Evolutionary conservation across 2,888 invertebrate genomes (phyloP).

Genomic region (Erebia epiphron): DNA sequence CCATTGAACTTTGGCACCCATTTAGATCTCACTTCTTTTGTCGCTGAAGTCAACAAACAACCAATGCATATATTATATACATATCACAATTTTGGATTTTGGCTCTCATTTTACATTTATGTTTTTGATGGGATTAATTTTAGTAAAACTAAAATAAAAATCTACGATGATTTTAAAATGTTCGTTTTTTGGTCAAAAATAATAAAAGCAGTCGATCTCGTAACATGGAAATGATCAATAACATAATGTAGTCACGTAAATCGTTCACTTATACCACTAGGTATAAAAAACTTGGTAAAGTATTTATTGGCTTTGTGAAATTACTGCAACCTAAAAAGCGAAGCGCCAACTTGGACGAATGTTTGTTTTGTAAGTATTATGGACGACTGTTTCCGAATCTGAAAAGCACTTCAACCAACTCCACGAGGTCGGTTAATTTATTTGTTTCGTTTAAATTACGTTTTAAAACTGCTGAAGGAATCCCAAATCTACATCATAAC

Average conservation of each 20-base stretch:
- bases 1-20: too few relatives aligned
- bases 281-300: background rate
- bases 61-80: too few relatives aligned
- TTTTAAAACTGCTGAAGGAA: background rate
- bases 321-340: slow-evolving; percentile 20
- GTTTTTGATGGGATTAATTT: too few relatives aligned
- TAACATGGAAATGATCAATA: slow-evolving; percentile 15
- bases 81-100: too few relatives aligned
- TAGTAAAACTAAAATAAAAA: too few relatives aligned
- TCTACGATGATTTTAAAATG: background rate
- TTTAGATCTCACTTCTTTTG: too few relatives aligned
- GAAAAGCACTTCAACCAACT: background rate
- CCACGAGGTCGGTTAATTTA: background rate
- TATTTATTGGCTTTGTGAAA: slow-evolving; percentile 5
- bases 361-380: slow-evolving; percentile 1
- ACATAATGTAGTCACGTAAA: slow-evolving; percentile 18
- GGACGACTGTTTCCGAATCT: background rate
- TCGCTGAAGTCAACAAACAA: too few relatives aligned
- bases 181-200: background rate
- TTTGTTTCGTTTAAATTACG: background rate
- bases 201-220: slow-evolving; percentile 2
- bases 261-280: background rate
- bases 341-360: background rate
- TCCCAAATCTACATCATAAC: background rate
- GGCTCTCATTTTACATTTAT: too few relatives aligned